Evolutionary conservation across 2,888 invertebrate species (phyloP).

Genomic region (Epiblema foenella): DNA sequence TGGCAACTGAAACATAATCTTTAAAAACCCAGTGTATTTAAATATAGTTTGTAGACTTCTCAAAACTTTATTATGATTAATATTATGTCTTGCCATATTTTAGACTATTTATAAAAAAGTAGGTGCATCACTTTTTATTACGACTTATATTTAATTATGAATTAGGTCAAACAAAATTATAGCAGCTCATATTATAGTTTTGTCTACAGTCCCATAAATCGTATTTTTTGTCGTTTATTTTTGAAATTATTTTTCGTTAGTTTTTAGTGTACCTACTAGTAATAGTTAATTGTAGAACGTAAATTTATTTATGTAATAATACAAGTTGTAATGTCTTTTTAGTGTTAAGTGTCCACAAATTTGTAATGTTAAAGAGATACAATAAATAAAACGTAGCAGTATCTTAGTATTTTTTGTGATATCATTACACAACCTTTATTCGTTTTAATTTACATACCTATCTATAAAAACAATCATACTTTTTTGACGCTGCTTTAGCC

Average conservation of each 20-base stretch:
- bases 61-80: slow-evolving; percentile 32
- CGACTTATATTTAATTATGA: slow-evolving; percentile 16
- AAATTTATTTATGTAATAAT: slow-evolving; percentile 41
- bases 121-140: slow-evolving; percentile 29
- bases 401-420: slow-evolving; percentile 12
- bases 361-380: slow-evolving; percentile 65
- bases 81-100: slow-evolving; percentile 47
- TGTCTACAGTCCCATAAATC: slow-evolving; percentile 2
- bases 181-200: slow-evolving; percentile 12
- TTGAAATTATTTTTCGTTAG: slow-evolving; percentile 25
- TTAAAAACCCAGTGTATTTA: slow-evolving; percentile 10
- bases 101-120: slow-evolving; percentile 42
- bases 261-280: slow-evolving; percentile 11
- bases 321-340: slow-evolving; percentile 44
- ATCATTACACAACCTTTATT: no score
- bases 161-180: slow-evolving; percentile 40
- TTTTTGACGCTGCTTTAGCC: no score
- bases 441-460: no score
- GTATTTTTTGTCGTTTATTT: slow-evolving; percentile 23
- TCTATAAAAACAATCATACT: no score
- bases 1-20: slow-evolving; percentile 1
- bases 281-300: slow-evolving; percentile 21
- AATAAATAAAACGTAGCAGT: slow-evolving; percentile 54
- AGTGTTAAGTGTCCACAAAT: slow-evolving; percentile 59
- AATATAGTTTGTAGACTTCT: background rate